Base-by-base conservation (phyloP, 2,797 vertebrate species). In the Parambassis ranga region DNA sequence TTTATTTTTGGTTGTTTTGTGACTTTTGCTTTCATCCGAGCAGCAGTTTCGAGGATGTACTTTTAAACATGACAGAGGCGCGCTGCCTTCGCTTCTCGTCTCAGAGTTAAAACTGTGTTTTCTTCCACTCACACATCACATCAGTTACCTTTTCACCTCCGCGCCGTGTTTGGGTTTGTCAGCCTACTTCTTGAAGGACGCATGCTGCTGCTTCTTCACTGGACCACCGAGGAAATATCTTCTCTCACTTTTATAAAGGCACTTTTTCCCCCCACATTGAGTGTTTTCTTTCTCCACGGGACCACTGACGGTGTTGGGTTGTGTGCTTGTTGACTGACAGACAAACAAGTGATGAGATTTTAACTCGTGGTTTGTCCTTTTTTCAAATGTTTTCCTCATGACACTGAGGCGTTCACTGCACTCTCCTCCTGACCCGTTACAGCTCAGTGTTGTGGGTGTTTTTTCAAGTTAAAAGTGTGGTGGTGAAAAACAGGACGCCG, bases 181-280 rank as follows among this genome's bases (percentile, higher is more conserved):
- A 20, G 19, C 38, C 24, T 36, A n/a, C 35, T 31, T 37, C 39
- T 61, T n/a, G 16, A 71, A 83, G 82, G 88, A 88, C 82, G 63
- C 23, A 15, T 4, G 15, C 55, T 32, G 23, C 43, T 11, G 30
- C 49, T 62, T 77, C 37, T 66, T 42, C 69, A 23, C 50, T 36
- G 80, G 84, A 84, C 64, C 82, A 74, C 50, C 32, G 71, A 77
- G 86, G 90, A 88, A 60, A 71, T 87, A 89, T 75, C 71, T 51
- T 69, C 33, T 61, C 53, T 16, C 56, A 61, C 42, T 76, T 72
- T 67, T 58, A 19, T 61, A 66, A 66, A 75, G 63, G 77, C 55
- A 80, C 55, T 81, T 80, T 74, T 66, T 59, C 41, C n/a, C n/a
- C n/a, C n/a, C 58, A 46, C 20, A 6, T 42, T 62, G 20, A 43